A percentile compares a stretch with the other conserved stretches of the same genome.
These are phyloP conservation scores for Zaprionus davidi DNA, from an alignment of 1,140 invertebrate species.

Conservation along the genomic window DNA sequence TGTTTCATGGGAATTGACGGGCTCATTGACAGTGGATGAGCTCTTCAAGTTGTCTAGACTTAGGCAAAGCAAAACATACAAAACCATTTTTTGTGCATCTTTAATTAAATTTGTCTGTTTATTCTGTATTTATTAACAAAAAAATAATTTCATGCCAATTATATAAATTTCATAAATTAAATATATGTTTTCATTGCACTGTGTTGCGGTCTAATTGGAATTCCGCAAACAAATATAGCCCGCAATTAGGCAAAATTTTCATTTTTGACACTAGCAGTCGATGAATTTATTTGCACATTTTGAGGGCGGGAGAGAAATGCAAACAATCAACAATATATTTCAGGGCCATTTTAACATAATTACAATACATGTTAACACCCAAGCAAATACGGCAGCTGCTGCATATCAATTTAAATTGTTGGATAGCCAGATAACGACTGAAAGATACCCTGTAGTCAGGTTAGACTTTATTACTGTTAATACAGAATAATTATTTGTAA, in stretches of 20 bases:
- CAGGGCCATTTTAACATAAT: slow-evolving; percentile 68
- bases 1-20: slow-evolving; percentile 33
- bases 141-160: background rate
- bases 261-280: slow-evolving; percentile 11
- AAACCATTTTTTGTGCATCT: background rate
- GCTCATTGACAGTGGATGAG: slow-evolving; percentile 1
- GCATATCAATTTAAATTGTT: slow-evolving; percentile 57
- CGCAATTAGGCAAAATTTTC: slow-evolving; percentile 26
- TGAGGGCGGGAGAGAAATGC: slow-evolving; percentile 23
- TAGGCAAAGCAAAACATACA: background rate
- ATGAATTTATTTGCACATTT: slow-evolving; percentile 41
- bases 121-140: background rate
- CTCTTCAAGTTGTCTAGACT: slow-evolving; percentile 41
- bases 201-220: background rate
- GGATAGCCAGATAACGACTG: slow-evolving; percentile 5
- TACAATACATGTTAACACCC: slow-evolving; percentile 52
- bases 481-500: too few species aligned
- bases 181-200: background rate
- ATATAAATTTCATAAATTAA: background rate
- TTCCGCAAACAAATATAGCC: slow-evolving; percentile 12
- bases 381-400: background rate
- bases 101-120: background rate
- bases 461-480: background rate
- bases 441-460: slow-evolving; percentile 20
- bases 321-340: slow-evolving; percentile 51